Evolutionary conservation across 2,797 vertebrate genomes (phyloP), one percentile per base, ranked within the genome.

Genomic region (Picus viridis): DNA sequence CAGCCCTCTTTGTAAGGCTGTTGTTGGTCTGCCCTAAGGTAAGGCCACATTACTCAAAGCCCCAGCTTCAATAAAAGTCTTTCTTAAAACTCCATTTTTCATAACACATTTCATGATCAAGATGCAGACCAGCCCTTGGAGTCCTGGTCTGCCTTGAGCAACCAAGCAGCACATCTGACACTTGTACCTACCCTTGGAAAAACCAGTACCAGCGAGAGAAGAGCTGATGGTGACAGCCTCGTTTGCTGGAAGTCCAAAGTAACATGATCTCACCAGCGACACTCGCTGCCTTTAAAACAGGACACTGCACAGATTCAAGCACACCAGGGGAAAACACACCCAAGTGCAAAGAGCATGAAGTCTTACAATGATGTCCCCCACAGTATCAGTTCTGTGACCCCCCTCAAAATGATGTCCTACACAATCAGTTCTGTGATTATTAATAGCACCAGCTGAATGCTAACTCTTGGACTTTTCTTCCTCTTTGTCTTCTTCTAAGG

Each of bases 11-110:
- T 74, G 80, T 91, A 97, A 97, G 84, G 65, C 57, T 94, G 89
- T 96, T 92, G 92, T 19, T 90, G 77, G 64, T 88, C 86, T 96
- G 73, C 92, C 94, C 88, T 95, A 97, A 96, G 75, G 93, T 91
- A 96, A 97, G 97, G 92, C 91, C 94, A 95, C 76, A 64, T 81
- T 62, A 90, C 64, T 94, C 82, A 92, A 96, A 95, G 92, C 97
- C 93, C 91, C 92, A 90, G 83, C 92, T 96, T 94, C 89, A 86
- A 69, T 96, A 97, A 87, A 96, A 94, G 91, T 96, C 84, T 88
- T 96, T 91, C 89, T 95, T 97, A 94, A 71, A 69, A 92, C 83
- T 94, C 32, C 54, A n/a, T 65, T 96, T 96, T 95, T 96, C 79
- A 90, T 74, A 88, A 95, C 49, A 91, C 9, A 63, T 75, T 83